A percentile compares a stretch with the other conserved stretches of the same genome.
Conservation (phyloP, 2,888 invertebrate genomes). For the Microplitis deprimator region DNA sequence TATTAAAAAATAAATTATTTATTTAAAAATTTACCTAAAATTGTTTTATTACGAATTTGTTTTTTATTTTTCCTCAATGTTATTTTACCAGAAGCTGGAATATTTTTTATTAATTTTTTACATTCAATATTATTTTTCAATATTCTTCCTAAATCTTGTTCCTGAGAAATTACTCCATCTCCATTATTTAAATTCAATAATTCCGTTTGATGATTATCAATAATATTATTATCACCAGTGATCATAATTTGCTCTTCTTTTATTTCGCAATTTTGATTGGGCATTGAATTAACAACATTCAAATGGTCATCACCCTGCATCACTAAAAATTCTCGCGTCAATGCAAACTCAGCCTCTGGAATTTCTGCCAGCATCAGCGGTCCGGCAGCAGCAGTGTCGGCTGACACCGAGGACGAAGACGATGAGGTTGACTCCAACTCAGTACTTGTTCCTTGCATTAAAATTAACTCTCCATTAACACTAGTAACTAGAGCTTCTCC, state of each 20-base stretch:
- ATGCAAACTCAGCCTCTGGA: slow-evolving; percentile 62
- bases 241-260: slow-evolving; percentile 44
- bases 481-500: slow-evolving; percentile 62
- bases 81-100: background rate
- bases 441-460: slow-evolving; percentile 64
- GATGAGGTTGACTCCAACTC: background rate
- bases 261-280: slow-evolving; percentile 60
- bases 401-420: background rate
- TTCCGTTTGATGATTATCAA: slow-evolving; percentile 44
- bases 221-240: background rate
- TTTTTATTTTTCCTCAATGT: slow-evolving; percentile 43
- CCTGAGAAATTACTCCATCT: slow-evolving; percentile 47
- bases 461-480: slow-evolving; percentile 65
- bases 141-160: slow-evolving; percentile 44
- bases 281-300: slow-evolving; percentile 64
- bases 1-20: slow-evolving; percentile 13
- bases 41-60: slow-evolving; percentile 62
- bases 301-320: slow-evolving; percentile 70
- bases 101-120: background rate
- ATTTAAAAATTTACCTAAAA: slow-evolving; percentile 56
- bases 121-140: background rate
- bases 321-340: slow-evolving; percentile 67
- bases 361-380: slow-evolving; percentile 67
- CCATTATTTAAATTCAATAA: slow-evolving; percentile 44
- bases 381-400: slow-evolving; percentile 53